These are phyloP conservation scores for Oryzias woworae DNA, from an alignment of 2,113 vertebrate species.

Conservation along the genomic window DNA sequence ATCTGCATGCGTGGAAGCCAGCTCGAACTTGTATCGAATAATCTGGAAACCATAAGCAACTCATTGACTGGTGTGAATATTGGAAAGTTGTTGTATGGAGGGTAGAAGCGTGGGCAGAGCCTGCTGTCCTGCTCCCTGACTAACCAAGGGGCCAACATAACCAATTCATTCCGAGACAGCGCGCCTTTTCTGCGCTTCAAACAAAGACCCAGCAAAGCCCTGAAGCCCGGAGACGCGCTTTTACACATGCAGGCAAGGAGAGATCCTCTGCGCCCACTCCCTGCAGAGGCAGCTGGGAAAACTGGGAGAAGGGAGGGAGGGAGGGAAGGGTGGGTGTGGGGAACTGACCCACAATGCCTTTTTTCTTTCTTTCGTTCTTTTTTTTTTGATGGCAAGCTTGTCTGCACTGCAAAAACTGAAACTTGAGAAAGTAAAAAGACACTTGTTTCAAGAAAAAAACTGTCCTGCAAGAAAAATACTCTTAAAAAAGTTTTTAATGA, in stretches of 20 bases:
- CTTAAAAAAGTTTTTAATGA: no score
- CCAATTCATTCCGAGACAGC: slow-evolving; percentile 71
- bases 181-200: slow-evolving; percentile 65
- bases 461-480: no score
- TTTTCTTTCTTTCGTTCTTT: slow-evolving; percentile 4
- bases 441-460: no score
- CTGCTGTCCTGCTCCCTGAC: slow-evolving; percentile 31
- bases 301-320: background rate
- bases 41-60: slow-evolving; percentile 54
- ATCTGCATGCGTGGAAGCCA: slow-evolving; percentile 31
- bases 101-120: slow-evolving; percentile 4
- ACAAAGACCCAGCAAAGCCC: slow-evolving; percentile 57
- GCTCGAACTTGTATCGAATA: slow-evolving; percentile 51
- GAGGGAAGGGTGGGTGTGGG: background rate
- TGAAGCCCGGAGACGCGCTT: slow-evolving; percentile 44
- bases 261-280: slow-evolving; percentile 60
- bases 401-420: no score
- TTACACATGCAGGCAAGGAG: slow-evolving; percentile 31
- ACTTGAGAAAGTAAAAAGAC: no score
- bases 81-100: background rate
- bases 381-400: background rate
- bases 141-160: slow-evolving; percentile 41
- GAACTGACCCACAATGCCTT: slow-evolving; percentile 40
- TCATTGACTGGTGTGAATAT: slow-evolving; percentile 43
- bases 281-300: slow-evolving; percentile 54